Evolutionary conservation across 2,797 vertebrate genomes (phyloP).

Genomic region (Labroides dimidiatus): DNA sequence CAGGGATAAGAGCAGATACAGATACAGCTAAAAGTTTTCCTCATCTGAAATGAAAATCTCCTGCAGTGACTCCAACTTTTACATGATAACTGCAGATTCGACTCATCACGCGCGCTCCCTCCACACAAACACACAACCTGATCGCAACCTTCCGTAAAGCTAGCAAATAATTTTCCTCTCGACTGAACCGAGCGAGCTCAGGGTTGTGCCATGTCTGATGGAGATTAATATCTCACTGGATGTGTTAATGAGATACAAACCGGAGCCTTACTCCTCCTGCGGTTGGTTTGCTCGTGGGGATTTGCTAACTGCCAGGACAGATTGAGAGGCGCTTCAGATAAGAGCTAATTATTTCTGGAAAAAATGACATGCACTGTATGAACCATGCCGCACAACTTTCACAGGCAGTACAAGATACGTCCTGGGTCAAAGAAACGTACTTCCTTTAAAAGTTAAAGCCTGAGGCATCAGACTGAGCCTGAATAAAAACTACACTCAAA

Average conservation of each 20-base stretch:
- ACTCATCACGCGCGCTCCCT: slow-evolving; percentile 32
- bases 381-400: slow-evolving; percentile 21
- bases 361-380: slow-evolving; percentile 44
- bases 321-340: slow-evolving; percentile 67
- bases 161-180: slow-evolving; percentile 66
- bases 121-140: slow-evolving; percentile 7
- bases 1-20: neutral
- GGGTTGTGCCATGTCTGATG: slow-evolving; percentile 61
- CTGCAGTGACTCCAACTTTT: slow-evolving; percentile 14
- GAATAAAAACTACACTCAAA: slow-evolving; percentile 5
- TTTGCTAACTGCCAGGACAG: slow-evolving; percentile 62
- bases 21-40: slow-evolving; percentile 5
- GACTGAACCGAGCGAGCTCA: slow-evolving; percentile 62
- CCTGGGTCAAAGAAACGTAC: slow-evolving; percentile 18
- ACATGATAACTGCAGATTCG: slow-evolving; percentile 27
- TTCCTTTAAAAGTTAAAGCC: slow-evolving; percentile 38
- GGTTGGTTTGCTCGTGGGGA: slow-evolving; percentile 55
- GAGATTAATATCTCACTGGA: slow-evolving; percentile 78
- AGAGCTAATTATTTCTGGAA: slow-evolving; percentile 60
- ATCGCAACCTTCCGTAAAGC: slow-evolving; percentile 43
- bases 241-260: slow-evolving; percentile 79
- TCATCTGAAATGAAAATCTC: slow-evolving; percentile 21
- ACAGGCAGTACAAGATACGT: slow-evolving; percentile 29
- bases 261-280: slow-evolving; percentile 61
- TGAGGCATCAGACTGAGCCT: slow-evolving; percentile 2